A percentile compares a stretch with the other conserved stretches of the same genome.
Evolutionary conservation across 2,797 vertebrate species (phyloP).

Genomic region (Poecilia picta): DNA sequence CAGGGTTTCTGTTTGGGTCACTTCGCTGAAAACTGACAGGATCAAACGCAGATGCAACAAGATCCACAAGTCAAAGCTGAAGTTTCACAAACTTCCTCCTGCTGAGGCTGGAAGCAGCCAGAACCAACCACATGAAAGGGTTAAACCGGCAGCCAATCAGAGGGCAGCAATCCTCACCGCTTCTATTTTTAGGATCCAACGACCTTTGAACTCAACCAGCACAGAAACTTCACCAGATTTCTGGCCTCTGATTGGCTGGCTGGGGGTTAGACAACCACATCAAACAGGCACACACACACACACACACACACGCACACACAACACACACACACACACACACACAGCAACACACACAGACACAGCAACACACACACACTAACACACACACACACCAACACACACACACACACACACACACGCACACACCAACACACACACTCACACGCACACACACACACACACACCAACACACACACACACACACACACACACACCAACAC

Average conservation of each 20-base stretch:
- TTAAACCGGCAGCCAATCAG: background rate
- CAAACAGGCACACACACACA: no score
- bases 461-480: no score
- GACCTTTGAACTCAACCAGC: background rate
- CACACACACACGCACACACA: no score
- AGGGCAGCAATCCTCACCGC: background rate
- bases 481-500: no score
- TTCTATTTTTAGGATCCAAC: background rate
- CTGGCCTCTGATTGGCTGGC: constrained; percentile 10
- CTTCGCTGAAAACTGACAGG: background rate
- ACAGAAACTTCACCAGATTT: constrained; percentile 5
- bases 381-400: no score
- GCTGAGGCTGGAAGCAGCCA: background rate
- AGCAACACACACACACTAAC: no score
- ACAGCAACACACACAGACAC: no score
- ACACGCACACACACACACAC: no score
- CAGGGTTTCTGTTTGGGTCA: background rate
- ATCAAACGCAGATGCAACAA: background rate
- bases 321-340: no score
- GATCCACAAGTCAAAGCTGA: background rate
- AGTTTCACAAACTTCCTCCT: background rate
- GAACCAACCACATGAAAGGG: background rate
- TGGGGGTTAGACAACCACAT: constrained; percentile 6
- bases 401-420: no score
- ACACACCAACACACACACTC: no score